Percentiles rank a stretch among this genome's conserved stretches.
phyloP scores from a whole-genome alignment of 2,113 vertebrate species.

The Tragelaphus scriptus region DNA sequence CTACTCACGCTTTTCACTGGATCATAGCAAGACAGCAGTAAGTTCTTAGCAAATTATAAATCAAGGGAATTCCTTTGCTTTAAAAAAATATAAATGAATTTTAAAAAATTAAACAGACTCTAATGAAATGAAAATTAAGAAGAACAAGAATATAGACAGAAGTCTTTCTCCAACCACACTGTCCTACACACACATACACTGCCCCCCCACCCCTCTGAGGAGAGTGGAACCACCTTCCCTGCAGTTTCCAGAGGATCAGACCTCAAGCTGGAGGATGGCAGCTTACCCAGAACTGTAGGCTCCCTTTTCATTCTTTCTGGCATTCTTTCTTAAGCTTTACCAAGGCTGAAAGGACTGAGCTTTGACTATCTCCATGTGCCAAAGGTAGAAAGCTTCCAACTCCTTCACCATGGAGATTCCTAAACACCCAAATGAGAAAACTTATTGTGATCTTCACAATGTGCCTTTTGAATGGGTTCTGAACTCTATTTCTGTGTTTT shows the following conservation, averaged over 20 bases:
- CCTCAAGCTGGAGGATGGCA: accelerated
- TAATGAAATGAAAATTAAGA: constrained; percentile 4
- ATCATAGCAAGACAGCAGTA: not conserved
- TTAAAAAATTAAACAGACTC: not conserved
- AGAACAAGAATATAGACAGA: not conserved
- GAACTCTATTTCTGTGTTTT: constrained; percentile 3
- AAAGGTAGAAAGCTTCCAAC: not conserved
- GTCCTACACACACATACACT: not conserved
- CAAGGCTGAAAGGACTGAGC: not conserved
- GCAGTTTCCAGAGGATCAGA: not conserved
- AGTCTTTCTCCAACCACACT: not conserved
- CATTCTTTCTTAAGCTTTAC: not conserved
- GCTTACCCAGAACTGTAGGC: not conserved
- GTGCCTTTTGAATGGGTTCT: not conserved
- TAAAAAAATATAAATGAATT: not conserved
- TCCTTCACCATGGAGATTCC: not conserved
- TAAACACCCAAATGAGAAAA: not conserved
- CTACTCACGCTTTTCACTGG: not conserved
- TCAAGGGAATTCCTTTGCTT: not conserved
- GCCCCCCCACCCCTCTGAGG: not conserved
- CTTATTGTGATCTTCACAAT: not conserved
- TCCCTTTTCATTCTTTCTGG: not conserved
- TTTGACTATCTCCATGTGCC: not conserved
- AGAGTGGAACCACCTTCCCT: too few relatives aligned
- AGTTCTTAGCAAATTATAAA: not conserved